These are phyloP conservation scores for Drosophila ironensis DNA, from an alignment of 1,140 invertebrate species.

Conservation along the genomic window DNA sequence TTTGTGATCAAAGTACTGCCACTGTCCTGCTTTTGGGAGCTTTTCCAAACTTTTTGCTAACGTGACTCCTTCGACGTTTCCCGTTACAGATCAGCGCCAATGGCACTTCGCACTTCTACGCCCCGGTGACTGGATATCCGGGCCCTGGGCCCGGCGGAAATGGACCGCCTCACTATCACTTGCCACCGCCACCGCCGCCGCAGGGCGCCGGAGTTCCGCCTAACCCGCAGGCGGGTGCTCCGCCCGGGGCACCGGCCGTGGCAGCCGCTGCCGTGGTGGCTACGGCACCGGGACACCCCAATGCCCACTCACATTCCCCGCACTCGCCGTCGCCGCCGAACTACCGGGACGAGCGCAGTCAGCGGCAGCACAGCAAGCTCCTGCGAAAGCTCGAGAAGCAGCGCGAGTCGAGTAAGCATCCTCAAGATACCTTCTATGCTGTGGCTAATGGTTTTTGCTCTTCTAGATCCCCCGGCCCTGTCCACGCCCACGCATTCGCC, in stretches of 20 bases:
- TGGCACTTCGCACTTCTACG: slow-evolving; percentile 83
- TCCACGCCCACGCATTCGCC: slow-evolving; percentile 75
- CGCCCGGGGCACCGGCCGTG: background rate
- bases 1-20: slow-evolving; percentile 47
- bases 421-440: background rate
- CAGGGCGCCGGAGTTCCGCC: slow-evolving; percentile 17
- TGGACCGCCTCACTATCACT: slow-evolving; percentile 85
- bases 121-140: slow-evolving; percentile 83
- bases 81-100: slow-evolving; percentile 82
- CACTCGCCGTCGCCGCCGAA: slow-evolving; percentile 83
- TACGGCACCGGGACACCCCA: slow-evolving; percentile 58
- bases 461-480: slow-evolving; percentile 46
- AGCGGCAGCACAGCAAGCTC: slow-evolving; percentile 89
- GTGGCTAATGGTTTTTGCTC: too few species aligned
- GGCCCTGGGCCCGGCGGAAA: slow-evolving; percentile 83
- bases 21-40: too few species aligned
- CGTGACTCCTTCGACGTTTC: background rate
- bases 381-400: slow-evolving; percentile 88
- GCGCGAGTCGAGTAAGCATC: slow-evolving; percentile 83
- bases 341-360: slow-evolving; percentile 90
- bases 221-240: slow-evolving; percentile 25
- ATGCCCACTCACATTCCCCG: slow-evolving; percentile 82
- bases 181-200: slow-evolving; percentile 48
- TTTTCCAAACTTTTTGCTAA: too few species aligned
- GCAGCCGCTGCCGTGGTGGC: background rate